Percentiles rank a stretch among this genome's conserved stretches.
Conservation (phyloP, 2,113 vertebrate genomes). For the Plectropomus leopardus region DNA sequence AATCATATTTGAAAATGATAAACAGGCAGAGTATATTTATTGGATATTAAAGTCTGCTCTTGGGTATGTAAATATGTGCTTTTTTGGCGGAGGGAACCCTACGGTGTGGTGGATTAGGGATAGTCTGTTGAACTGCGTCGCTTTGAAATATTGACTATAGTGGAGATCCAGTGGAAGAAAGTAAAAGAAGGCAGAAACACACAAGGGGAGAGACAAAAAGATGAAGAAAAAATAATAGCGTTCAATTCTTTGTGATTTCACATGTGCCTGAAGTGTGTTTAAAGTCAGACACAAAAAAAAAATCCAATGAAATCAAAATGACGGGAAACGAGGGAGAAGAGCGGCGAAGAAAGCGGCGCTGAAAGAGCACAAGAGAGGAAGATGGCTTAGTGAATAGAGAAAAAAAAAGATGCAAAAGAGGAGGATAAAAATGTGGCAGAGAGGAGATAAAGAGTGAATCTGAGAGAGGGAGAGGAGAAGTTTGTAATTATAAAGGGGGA, state of each 20-base stretch:
- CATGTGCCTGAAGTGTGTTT: constrained; percentile 39
- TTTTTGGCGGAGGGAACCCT: constrained; percentile 22
- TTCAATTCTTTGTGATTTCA: constrained; percentile 27
- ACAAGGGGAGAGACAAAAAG: neutral
- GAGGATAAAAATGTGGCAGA: constrained; percentile 36
- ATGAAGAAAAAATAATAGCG: neutral
- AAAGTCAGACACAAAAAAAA: constrained; percentile 26
- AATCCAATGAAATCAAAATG: constrained; percentile 45
- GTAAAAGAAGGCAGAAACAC: neutral
- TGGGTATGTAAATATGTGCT: constrained; percentile 55
- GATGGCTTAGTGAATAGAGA: constrained; percentile 21
- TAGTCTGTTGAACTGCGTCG: constrained; percentile 41
- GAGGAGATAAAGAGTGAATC: constrained; percentile 53
- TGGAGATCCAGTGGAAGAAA: constrained; percentile 23
- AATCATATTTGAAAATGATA: constrained; percentile 22
- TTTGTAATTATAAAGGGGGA: constrained; percentile 67
- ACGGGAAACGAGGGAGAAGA: constrained; percentile 25
- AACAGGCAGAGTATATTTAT: constrained; percentile 43
- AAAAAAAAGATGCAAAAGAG: constrained; percentile 16
- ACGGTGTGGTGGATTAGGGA: constrained; percentile 49
- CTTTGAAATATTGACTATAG: constrained; percentile 58
- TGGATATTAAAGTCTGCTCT: constrained; percentile 44
- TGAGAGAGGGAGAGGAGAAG: constrained; percentile 35
- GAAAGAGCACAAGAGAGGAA: neutral
- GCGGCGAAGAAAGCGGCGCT: constrained; percentile 9